Percentiles rank a stretch among this genome's conserved stretches.
Evolutionary conservation across 2,113 vertebrate species (phyloP).

Genomic region (Trematocara zebra): DNA sequence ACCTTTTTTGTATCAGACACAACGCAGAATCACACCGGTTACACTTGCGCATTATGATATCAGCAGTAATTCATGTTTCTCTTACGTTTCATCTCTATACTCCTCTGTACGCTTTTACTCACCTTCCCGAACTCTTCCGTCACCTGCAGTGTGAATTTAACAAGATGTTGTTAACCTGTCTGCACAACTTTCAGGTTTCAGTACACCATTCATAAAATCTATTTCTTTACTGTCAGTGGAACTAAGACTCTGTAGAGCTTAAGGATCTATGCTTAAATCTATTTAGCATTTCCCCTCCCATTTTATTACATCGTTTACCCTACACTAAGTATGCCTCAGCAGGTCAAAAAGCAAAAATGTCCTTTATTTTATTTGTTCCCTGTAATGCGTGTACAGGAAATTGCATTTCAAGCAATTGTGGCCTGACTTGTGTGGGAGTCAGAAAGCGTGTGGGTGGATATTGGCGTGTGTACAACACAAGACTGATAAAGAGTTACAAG

Average conservation of each 20-base stretch:
- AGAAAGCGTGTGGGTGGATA: conserved; percentile 27
- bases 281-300: not conserved
- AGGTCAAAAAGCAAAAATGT: not conserved
- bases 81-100: not conserved
- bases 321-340: not conserved
- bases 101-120: not conserved
- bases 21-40: no score
- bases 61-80: not conserved
- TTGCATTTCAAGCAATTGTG: conserved; percentile 29
- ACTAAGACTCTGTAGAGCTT: not conserved
- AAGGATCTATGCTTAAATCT: not conserved
- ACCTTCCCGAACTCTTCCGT: not conserved
- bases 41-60: not conserved
- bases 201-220: not conserved
- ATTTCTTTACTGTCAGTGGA: not conserved
- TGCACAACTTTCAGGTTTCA: not conserved
- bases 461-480: not conserved
- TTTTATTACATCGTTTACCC: not conserved
- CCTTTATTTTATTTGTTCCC: not conserved
- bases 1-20: no score
- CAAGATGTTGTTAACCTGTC: not conserved
- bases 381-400: conserved; percentile 7
- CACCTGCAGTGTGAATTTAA: not conserved
- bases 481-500: conserved; percentile 25
- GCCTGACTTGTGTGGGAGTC: conserved; percentile 40